Evolutionary conservation across 2,888 invertebrate species (phyloP).

Genomic region (Pegoplata infirma): DNA sequence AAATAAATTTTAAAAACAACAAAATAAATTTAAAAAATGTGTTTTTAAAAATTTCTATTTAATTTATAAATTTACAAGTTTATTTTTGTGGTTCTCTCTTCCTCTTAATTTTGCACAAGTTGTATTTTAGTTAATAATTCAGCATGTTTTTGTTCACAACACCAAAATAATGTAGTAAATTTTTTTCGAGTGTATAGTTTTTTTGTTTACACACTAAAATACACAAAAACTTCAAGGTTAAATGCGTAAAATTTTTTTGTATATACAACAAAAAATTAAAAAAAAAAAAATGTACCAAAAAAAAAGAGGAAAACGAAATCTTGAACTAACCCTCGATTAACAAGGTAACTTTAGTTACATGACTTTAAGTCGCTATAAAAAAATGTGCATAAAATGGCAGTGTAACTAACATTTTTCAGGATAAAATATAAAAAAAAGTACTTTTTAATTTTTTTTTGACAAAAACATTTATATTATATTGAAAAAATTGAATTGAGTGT

Average conservation of each 20-base stretch:
- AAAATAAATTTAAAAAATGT: constrained; percentile 2
- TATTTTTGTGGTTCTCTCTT: constrained; percentile 8
- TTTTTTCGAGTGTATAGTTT: constrained; percentile 4
- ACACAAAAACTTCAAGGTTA: constrained; percentile 54
- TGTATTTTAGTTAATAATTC: background rate
- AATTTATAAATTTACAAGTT: constrained; percentile 15
- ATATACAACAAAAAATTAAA: constrained; percentile 6
- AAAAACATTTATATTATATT: too few relatives aligned
- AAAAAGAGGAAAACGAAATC: constrained; percentile 19
- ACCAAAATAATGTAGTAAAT: background rate
- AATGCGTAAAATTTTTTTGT: constrained; percentile 51
- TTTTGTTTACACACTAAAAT: constrained; percentile 39
- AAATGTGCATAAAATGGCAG: too few relatives aligned
- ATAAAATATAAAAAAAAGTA: too few relatives aligned
- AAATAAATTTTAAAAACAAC: background rate
- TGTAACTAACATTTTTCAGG: too few relatives aligned
- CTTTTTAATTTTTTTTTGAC: too few relatives aligned
- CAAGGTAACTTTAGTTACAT: too few relatives aligned
- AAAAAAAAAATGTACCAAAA: constrained; percentile 27
- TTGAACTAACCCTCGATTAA: too few relatives aligned
- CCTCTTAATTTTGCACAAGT: constrained; percentile 17
- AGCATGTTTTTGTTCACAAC: background rate
- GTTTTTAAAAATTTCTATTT: constrained; percentile 1
- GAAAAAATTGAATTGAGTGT: too few relatives aligned
- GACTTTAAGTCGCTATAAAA: too few relatives aligned